These are phyloP conservation scores for Zophobas atratus DNA, from an alignment of 1,140 invertebrate genomes.

Conservation along the genomic window DNA sequence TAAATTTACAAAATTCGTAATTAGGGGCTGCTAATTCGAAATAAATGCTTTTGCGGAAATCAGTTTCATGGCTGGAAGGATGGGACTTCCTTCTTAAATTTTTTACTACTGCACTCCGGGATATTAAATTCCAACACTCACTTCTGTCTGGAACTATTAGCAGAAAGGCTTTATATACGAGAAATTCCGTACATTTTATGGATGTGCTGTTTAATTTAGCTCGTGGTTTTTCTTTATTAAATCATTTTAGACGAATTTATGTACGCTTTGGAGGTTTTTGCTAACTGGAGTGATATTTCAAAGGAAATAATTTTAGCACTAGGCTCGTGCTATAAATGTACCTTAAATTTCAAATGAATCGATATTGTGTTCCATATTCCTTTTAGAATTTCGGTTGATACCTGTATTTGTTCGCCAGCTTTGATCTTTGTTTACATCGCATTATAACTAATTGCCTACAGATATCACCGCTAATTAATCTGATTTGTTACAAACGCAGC, in stretches of 20 bases:
- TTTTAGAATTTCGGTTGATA: no score
- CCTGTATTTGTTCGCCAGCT: no score
- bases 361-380: no score
- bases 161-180: constrained; percentile 12
- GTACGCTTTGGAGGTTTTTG: no score
- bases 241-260: not conserved
- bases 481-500: no score
- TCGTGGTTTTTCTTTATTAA: not conserved
- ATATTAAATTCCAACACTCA: constrained; percentile 29
- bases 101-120: constrained; percentile 7
- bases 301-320: no score
- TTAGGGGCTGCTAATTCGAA: not conserved
- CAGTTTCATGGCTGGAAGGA: not conserved
- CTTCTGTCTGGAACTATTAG: constrained; percentile 13
- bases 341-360: no score
- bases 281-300: no score
- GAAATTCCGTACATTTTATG: constrained; percentile 25
- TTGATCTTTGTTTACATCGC: no score
- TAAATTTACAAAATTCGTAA: constrained; percentile 6
- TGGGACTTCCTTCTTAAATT: constrained; percentile 5
- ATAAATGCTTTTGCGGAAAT: not conserved
- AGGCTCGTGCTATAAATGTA: no score
- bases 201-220: not conserved
- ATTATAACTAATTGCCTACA: no score
- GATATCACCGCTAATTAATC: no score